Conservation (phyloP, 1,140 invertebrate genomes). For the Neodiprion fabricii region DNA sequence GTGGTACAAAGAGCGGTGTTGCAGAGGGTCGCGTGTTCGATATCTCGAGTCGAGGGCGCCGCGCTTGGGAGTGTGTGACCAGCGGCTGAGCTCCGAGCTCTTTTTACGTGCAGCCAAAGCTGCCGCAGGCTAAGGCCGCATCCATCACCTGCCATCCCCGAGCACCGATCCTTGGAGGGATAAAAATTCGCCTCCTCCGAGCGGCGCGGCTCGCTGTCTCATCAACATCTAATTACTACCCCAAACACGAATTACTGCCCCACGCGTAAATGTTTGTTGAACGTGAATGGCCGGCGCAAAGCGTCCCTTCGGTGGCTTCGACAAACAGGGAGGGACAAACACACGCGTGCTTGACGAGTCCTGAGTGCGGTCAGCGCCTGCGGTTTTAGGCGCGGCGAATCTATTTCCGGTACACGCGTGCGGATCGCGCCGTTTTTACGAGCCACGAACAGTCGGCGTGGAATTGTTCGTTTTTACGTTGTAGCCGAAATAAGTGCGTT, state of each 20-base stretch:
- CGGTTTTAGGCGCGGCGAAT: neutral
- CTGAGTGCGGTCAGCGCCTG: neutral
- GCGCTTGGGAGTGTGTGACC: too few species aligned
- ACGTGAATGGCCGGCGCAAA: neutral
- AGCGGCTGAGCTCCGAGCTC: too few species aligned
- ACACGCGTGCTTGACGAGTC: neutral
- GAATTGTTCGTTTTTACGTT: too few species aligned
- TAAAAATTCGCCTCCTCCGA: too few species aligned
- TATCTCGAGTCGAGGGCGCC: neutral
- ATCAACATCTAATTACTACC: slow-evolving; percentile 5
- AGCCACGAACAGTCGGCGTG: too few species aligned
- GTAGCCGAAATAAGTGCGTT: too few species aligned
- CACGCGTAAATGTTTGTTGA: slow-evolving; percentile 4
- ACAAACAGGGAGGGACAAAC: neutral
- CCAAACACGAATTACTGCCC: neutral
- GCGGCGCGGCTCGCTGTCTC: neutral
- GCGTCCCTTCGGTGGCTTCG: neutral
- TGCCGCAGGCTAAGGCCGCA: neutral
- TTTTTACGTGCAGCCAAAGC: too few species aligned
- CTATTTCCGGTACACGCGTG: neutral
- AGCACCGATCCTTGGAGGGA: too few species aligned
- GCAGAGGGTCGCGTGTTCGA: slow-evolving; percentile 2
- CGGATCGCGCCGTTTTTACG: too few species aligned
- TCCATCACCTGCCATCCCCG: neutral
- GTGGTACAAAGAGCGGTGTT: neutral